phyloP scores from a whole-genome alignment of 2,113 vertebrate species.

The Dunckerocampus dactyliophorus region DNA sequence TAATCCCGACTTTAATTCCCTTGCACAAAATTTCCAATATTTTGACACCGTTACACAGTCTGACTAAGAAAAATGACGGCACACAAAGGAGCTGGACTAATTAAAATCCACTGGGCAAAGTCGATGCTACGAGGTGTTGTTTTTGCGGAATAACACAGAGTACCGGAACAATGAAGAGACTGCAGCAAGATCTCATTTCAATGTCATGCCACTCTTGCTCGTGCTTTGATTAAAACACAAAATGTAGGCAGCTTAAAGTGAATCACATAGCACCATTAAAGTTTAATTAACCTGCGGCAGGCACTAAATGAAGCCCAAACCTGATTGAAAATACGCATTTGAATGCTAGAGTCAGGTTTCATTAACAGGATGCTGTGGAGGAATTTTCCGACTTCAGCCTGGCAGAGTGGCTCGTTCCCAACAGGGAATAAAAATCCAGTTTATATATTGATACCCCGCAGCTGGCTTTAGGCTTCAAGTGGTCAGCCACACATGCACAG shows the following conservation, averaged over 20 bases:
- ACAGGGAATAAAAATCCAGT: too few species aligned
- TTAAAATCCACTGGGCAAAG: not conserved
- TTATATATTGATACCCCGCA: not conserved
- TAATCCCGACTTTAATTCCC: not conserved
- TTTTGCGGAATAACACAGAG: not conserved
- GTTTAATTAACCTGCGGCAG: not conserved
- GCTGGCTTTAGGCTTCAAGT: not conserved
- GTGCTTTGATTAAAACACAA: not conserved
- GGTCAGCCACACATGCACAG: not conserved
- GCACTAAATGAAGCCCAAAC: not conserved
- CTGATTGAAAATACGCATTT: not conserved
- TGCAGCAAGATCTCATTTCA: not conserved
- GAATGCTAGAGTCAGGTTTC: not conserved
- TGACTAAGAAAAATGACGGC: not conserved
- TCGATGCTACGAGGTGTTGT: not conserved
- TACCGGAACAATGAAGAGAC: not conserved
- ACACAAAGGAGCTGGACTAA: not conserved
- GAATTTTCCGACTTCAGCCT: constrained; percentile 22
- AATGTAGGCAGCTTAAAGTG: not conserved
- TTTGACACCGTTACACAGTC: not conserved
- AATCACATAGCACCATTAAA: not conserved
- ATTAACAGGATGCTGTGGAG: constrained; percentile 19
- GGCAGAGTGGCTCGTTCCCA: not conserved
- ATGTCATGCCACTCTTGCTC: too few species aligned
- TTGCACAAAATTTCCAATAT: not conserved